These are phyloP conservation scores for Tokudaia tokunoshimensis DNA, from an alignment of 2,797 vertebrate genomes.

Conservation along the genomic window DNA sequence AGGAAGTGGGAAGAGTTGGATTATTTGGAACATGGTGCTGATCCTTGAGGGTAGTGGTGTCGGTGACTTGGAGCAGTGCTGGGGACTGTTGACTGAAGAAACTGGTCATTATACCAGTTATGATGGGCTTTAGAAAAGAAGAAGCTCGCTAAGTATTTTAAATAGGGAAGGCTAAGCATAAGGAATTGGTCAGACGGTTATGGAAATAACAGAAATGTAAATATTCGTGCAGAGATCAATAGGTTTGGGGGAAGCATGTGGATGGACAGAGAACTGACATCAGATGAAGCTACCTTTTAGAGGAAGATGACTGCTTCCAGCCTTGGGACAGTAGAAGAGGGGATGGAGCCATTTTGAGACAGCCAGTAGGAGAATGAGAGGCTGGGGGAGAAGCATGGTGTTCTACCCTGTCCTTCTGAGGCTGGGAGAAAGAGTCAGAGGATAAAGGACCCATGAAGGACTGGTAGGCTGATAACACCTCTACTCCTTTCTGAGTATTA, in stretches of 20 bases:
- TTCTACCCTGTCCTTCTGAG: not conserved
- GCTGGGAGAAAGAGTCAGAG: constrained; percentile 13
- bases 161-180: not conserved
- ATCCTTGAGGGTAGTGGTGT: not conserved
- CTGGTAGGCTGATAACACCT: accelerated
- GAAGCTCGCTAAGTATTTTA: not conserved
- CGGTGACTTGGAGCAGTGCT: not conserved
- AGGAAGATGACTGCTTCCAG: not conserved
- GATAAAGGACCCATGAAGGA: not conserved
- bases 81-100: not conserved
- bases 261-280: not conserved
- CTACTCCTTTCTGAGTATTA: not conserved
- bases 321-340: too few relatives aligned
- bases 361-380: not conserved
- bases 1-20: not conserved
- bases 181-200: not conserved
- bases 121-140: not conserved
- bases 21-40: not conserved
- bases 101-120: not conserved
- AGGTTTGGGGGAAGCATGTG: not conserved
- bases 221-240: not conserved
- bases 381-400: accelerated
- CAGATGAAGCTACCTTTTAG: not conserved
- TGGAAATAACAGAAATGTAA: not conserved
- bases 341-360: not conserved